Evolutionary conservation across 92 coral and sea anemone species (phyloP).

Genomic region (Montipora capitata): DNA sequence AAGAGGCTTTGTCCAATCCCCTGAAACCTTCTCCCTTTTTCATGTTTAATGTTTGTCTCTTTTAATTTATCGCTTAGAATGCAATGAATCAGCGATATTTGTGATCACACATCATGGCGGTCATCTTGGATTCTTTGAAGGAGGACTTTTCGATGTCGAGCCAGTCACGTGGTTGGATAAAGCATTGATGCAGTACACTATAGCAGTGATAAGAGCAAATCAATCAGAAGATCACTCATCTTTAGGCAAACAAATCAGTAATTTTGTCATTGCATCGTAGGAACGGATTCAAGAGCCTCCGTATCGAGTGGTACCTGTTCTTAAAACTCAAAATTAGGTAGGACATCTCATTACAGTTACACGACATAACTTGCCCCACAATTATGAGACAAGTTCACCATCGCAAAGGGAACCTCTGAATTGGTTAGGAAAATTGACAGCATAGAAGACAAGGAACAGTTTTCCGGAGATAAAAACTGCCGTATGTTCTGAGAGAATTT

Average conservation of each 20-base stretch:
- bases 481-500: no score
- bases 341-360: no score
- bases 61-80: conserved; percentile 55
- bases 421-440: no score
- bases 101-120: conserved; percentile 97
- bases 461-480: no score
- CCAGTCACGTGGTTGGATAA: conserved; percentile 93
- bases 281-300: background rate
- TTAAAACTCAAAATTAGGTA: no score
- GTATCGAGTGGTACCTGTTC: no score
- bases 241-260: background rate
- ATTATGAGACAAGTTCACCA: no score
- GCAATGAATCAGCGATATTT: conserved; percentile 86
- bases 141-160: conserved; percentile 68
- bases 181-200: conserved; percentile 85
- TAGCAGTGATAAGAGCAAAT: conserved; percentile 64
- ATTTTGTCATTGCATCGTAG: conserved; percentile 33
- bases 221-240: background rate
- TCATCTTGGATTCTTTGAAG: conserved; percentile 96
- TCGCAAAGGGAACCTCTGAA: no score
- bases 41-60: background rate
- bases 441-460: no score
- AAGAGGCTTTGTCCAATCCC: background rate
- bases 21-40: background rate
- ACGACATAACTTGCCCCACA: no score